Evolutionary conservation across 2,113 vertebrate species (phyloP).

Genomic region (Ictalurus punctatus): DNA sequence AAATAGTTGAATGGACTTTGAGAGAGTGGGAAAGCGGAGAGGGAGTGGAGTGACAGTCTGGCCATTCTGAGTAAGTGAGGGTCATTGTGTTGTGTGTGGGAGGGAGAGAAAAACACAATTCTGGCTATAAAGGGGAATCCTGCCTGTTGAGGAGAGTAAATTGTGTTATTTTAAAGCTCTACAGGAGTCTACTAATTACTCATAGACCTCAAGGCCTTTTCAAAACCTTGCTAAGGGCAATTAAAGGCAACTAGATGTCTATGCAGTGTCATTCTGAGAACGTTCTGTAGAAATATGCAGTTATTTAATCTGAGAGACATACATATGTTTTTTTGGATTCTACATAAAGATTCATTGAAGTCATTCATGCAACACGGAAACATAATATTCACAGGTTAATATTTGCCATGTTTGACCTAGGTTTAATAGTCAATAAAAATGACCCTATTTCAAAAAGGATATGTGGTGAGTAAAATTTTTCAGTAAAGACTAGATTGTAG

Average conservation of each 20-base stretch:
- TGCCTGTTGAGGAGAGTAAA: neutral
- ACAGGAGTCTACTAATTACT: neutral
- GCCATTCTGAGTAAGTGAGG: constrained; percentile 17
- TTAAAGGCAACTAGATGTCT: neutral
- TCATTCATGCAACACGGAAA: neutral
- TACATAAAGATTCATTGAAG: neutral
- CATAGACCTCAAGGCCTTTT: neutral
- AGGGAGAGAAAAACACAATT: constrained; percentile 2
- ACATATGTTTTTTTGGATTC: neutral
- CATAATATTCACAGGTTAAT: neutral
- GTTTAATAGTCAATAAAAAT: neutral
- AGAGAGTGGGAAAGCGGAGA: neutral
- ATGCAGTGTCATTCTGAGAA: neutral
- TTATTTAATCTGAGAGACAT: neutral
- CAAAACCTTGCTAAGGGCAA: neutral
- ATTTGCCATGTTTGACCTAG: neutral
- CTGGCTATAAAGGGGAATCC: neutral
- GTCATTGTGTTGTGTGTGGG: constrained; percentile 31
- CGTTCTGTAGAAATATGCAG: neutral
- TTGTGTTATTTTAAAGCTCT: neutral
- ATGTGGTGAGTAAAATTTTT: neutral
- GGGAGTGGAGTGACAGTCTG: constrained; percentile 10
- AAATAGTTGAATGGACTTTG: constrained; percentile 13
- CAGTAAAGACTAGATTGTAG: neutral
- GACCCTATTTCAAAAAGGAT: neutral